Evolutionary conservation across 2,888 invertebrate species (phyloP).

Genomic region (Lasiommata megera): DNA sequence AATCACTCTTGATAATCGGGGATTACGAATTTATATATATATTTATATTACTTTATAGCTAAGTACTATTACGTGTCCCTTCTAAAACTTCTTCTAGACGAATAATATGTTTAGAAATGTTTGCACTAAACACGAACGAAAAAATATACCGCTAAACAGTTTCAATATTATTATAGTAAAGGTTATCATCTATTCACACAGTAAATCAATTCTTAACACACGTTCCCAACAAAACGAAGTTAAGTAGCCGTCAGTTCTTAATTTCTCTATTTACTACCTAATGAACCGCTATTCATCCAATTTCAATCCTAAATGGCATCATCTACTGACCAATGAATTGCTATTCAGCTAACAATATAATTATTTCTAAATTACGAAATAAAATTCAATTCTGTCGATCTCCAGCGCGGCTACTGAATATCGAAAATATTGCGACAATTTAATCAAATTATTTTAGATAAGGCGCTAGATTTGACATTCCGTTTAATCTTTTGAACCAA

Average conservation of each 20-base stretch:
- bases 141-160: neutral
- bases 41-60: no score
- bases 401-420: neutral
- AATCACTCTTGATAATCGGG: no score
- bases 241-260: conserved; percentile 11
- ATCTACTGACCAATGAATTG: conserved; percentile 1
- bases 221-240: neutral
- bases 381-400: neutral
- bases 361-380: conserved; percentile 6
- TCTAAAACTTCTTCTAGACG: no score
- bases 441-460: no score
- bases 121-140: no score
- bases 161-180: neutral
- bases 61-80: no score
- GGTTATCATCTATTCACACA: neutral
- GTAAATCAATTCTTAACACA: neutral
- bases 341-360: conserved; percentile 1
- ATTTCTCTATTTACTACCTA: conserved; percentile 10
- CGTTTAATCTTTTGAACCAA: no score
- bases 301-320: conserved; percentile 10
- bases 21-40: no score
- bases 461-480: no score
- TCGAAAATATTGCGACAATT: no score
- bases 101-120: no score
- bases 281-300: conserved; percentile 15